Evolutionary conservation across 2,888 invertebrate genomes (phyloP), one percentile per base, ranked within the genome.

Genomic region (Melanargia galathea): DNA sequence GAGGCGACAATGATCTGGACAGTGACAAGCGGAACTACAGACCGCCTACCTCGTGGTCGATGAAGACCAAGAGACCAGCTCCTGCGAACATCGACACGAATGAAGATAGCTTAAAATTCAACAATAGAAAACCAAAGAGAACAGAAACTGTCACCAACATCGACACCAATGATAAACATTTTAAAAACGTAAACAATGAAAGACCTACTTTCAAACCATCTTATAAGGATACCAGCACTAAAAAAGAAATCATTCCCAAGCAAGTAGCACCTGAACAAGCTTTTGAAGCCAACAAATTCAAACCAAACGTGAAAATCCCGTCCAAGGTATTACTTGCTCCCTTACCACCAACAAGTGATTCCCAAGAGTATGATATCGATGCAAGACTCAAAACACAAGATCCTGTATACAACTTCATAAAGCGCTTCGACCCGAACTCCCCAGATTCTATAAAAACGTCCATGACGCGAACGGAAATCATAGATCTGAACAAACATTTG

Each of bases 31-130:
- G 84, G 22, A 87, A 84, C 65, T 93, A 92, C 73, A 82, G 91
- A 26, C 87, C 93, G 0, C 93, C 93, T 0, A 86, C 89, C 7
- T 90, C 90, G 62, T 93, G 93, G 93, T 92, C 93, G 0, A 93
- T 92, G 0, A 71, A n/a, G 70, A 73, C 20, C 55, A 70, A 46
- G 56, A 69, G 45, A 58, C 58, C 48, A 7, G 40, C 4, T 11
- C 20, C 48, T 16, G 48, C 18, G 8, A 16, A 16, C 46, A 48
- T 24, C 5, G 22, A 35, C n/a, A 40, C 40, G 1, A 30, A 16
- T 20, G 35, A 48, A n/a, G 48, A 48, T 7, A 22, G 7, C 26
- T 55, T 38, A 2, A 24, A 49, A 6, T 48, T 49, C 11, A 58
- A 48, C 4, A 58, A 8, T 2, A 11, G 10, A 10, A 48, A 58